These are phyloP conservation scores for Cheiracanthium punctorium DNA, from an alignment of 2,888 invertebrate genomes.

Conservation along the genomic window DNA sequence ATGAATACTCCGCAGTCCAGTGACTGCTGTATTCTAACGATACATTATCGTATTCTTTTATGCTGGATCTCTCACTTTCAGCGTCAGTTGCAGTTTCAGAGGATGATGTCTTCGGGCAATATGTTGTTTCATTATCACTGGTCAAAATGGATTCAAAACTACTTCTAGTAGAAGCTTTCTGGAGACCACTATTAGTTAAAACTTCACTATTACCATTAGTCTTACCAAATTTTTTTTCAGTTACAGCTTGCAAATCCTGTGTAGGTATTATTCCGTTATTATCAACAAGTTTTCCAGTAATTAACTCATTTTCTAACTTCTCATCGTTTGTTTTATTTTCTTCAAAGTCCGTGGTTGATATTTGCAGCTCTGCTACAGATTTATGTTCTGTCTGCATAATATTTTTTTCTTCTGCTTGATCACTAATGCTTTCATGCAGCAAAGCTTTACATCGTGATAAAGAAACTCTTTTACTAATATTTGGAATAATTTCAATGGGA, in stretches of 20 bases:
- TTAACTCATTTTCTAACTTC: no score
- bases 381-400: no score
- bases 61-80: constrained; percentile 23
- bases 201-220: neutral
- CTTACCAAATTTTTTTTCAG: no score
- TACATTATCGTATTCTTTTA: constrained; percentile 44
- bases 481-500: neutral
- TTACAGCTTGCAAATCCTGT: no score
- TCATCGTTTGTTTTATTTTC: no score
- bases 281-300: no score
- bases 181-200: neutral
- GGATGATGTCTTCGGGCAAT: constrained; percentile 11
- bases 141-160: neutral
- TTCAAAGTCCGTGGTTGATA: no score
- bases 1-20: constrained; percentile 37
- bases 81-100: neutral
- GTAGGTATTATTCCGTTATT: no score
- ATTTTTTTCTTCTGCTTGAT: neutral
- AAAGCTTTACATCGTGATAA: neutral
- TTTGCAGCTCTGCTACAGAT: no score
- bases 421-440: neutral
- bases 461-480: neutral
- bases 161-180: neutral
- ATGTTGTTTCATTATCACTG: constrained; percentile 43
- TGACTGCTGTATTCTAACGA: constrained; percentile 53